Evolutionary conservation across 1,140 invertebrate species (phyloP).

Genomic region (Oppia nitens): DNA sequence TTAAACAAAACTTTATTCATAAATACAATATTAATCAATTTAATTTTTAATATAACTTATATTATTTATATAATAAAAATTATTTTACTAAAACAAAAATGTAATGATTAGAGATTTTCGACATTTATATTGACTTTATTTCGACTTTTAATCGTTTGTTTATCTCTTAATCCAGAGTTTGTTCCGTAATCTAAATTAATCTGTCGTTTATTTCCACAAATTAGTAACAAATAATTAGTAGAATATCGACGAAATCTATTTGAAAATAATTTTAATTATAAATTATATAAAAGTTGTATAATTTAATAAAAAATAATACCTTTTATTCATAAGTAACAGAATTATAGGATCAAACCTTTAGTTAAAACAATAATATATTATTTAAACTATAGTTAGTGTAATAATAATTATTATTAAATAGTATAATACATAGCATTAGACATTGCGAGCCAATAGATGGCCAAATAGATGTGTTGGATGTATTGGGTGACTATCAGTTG

Average conservation of each 20-base stretch:
- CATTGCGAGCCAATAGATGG: constrained; percentile 84
- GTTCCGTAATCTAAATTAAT: not conserved
- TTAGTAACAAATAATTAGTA: not conserved
- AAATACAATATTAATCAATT: no score
- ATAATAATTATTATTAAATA: no score
- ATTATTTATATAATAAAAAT: no score
- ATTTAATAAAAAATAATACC: no score
- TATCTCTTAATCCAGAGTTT: not conserved
- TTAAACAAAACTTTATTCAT: no score
- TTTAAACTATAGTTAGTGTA: no score
- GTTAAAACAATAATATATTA: no score
- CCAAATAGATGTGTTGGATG: constrained; percentile 71
- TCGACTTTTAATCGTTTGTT: not conserved
- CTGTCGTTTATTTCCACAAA: not conserved
- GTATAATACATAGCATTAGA: constrained; percentile 85
- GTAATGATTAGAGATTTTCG: no score
- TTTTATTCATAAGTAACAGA: constrained; percentile 8
- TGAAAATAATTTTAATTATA: not conserved
- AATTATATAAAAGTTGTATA: no score
- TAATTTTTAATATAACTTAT: no score
- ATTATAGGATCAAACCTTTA: constrained; percentile 13
- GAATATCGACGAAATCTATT: not conserved
- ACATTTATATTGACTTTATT: not conserved
- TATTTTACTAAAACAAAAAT: no score
- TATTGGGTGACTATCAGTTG: not conserved